These are phyloP conservation scores for Steatocranus sp. DNA, from an alignment of 2,797 vertebrate species.

Conservation along the genomic window DNA sequence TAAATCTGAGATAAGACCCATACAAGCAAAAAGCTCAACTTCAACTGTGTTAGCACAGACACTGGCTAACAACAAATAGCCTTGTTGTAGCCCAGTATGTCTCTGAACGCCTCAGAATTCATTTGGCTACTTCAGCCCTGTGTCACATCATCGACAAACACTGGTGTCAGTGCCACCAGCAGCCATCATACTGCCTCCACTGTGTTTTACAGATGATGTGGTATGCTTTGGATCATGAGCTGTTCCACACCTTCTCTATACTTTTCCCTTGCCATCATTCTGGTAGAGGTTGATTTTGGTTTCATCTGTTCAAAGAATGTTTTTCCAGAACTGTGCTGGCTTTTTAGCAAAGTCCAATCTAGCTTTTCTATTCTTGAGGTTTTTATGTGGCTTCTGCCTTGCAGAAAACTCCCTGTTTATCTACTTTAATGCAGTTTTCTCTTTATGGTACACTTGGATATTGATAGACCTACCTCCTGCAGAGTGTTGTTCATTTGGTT, in stretches of 20 bases:
- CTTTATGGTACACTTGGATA: not conserved
- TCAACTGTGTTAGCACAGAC: not conserved
- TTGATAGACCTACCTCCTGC: not conserved
- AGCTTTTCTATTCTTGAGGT: not conserved
- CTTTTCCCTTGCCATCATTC: no score
- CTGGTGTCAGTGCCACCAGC: no score
- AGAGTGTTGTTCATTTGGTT: not conserved
- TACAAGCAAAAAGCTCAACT: not conserved
- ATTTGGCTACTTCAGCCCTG: no score
- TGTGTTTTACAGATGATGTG: no score
- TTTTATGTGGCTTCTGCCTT: not conserved
- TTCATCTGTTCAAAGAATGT: not conserved
- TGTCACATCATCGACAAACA: no score
- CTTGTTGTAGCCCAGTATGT: not conserved
- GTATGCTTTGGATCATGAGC: no score
- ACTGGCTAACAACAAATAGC: not conserved
- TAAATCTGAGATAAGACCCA: not conserved
- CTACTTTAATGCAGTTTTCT: not conserved
- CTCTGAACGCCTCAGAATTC: no score
- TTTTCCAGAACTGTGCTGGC: not conserved
- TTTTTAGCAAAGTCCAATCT: not conserved
- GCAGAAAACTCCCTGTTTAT: not conserved
- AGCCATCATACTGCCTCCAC: no score
- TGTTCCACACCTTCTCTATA: no score
- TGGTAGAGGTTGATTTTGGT: not conserved